Evolutionary conservation across 2,113 vertebrate genomes (phyloP).

Genomic region (Rostratula benghalensis): DNA sequence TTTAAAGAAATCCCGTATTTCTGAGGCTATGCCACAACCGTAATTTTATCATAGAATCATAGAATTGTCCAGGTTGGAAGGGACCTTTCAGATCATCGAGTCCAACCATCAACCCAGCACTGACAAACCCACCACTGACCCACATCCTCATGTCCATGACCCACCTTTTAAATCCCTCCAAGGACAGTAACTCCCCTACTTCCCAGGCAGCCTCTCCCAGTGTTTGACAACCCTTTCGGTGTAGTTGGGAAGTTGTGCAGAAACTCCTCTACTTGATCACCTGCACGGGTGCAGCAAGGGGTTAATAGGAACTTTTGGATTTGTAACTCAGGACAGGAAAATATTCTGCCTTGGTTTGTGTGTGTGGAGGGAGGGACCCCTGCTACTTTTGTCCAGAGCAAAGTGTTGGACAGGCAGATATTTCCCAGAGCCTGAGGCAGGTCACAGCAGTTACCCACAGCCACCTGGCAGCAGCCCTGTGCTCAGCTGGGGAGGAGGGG

Average conservation of each 20-base stretch:
- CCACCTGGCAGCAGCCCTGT: slow-evolving; percentile 1
- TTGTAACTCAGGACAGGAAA: too few relatives aligned
- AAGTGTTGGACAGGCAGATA: background rate
- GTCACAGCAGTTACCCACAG: background rate
- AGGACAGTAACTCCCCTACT: too few relatives aligned
- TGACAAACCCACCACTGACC: too few relatives aligned
- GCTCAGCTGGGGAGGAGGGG: background rate
- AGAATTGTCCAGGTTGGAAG: too few relatives aligned
- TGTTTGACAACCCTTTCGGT: background rate
- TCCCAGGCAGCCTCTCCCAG: background rate
- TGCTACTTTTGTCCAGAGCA: background rate
- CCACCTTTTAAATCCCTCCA: too few relatives aligned
- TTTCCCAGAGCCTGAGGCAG: background rate
- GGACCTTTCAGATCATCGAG: too few relatives aligned
- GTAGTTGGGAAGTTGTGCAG: background rate
- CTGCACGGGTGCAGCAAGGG: background rate
- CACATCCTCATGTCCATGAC: too few relatives aligned
- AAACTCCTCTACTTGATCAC: background rate
- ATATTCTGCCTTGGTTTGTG: too few relatives aligned
- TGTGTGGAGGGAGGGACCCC: background rate
- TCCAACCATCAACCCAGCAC: too few relatives aligned
- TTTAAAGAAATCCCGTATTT: too few relatives aligned
- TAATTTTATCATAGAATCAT: too few relatives aligned
- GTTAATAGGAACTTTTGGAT: background rate
- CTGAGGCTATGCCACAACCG: too few relatives aligned